These are phyloP conservation scores for Chymomyza amoena DNA, from an alignment of 2,888 invertebrate genomes.

Conservation along the genomic window DNA sequence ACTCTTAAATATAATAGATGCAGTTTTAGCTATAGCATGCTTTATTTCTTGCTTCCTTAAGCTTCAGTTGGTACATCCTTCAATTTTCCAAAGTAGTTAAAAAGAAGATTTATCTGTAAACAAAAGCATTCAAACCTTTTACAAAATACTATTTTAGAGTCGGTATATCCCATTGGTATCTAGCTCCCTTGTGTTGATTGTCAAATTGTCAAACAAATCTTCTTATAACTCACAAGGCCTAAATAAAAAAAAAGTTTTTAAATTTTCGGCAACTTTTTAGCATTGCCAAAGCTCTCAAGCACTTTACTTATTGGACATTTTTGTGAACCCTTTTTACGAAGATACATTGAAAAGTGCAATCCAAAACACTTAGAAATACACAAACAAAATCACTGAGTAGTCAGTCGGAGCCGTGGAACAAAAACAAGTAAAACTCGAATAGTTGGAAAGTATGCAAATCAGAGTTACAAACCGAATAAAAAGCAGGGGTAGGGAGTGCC, in stretches of 20 bases:
- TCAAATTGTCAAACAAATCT: background rate
- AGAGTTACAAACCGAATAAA: conserved; percentile 34
- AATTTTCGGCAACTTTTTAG: background rate
- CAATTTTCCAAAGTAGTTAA: no score
- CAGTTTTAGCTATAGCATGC: no score
- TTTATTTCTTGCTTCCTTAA: no score
- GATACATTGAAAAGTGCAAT: conserved; percentile 23
- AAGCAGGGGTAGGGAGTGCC: background rate
- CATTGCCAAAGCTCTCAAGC: background rate
- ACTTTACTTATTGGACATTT: background rate
- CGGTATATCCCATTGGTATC: no score
- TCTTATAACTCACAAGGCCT: background rate
- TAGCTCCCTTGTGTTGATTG: background rate
- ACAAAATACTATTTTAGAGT: background rate
- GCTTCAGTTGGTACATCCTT: no score
- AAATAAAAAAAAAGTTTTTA: background rate
- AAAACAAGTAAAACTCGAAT: conserved; percentile 48
- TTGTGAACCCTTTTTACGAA: conserved; percentile 27
- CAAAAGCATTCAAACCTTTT: no score
- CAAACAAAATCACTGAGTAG: conserved; percentile 30
- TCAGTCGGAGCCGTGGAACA: background rate
- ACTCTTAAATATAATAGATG: no score
- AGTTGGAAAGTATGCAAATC: conserved; percentile 66
- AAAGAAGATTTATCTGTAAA: no score
- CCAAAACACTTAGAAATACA: conserved; percentile 46